Percentiles rank a stretch among this genome's conserved stretches.
Evolutionary conservation across 2,888 invertebrate species (phyloP).

Genomic region (Leptinotarsa peninsularis): DNA sequence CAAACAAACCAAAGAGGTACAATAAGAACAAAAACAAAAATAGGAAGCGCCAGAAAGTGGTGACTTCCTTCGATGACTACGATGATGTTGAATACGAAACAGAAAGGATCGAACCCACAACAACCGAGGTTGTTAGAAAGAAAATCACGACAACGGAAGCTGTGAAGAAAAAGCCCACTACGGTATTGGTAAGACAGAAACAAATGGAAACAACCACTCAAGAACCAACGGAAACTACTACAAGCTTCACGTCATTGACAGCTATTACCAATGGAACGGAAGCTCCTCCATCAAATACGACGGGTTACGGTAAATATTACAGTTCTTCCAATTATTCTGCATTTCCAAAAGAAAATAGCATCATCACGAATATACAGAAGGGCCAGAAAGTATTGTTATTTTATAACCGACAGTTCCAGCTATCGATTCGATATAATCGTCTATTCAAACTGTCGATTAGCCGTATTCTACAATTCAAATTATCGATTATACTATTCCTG

Average conservation of each 20-base stretch:
- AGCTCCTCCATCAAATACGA: conserved; percentile 32
- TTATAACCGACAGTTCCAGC: no score
- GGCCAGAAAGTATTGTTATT: no score
- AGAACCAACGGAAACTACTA: conserved; percentile 41
- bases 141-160: conserved; percentile 28
- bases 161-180: conserved; percentile 28
- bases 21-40: conserved; percentile 42
- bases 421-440: no score
- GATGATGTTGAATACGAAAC: conserved; percentile 43
- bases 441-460: no score
- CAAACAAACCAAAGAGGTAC: conserved; percentile 39
- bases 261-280: conserved; percentile 57
- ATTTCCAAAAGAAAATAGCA: not conserved
- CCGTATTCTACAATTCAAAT: no score
- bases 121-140: conserved; percentile 40
- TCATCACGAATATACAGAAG: no score
- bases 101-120: conserved; percentile 40
- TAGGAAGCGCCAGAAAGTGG: conserved; percentile 37
- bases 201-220: conserved; percentile 43
- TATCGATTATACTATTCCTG: no score
- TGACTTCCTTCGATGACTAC: conserved; percentile 38
- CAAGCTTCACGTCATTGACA: conserved; percentile 54
- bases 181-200: conserved; percentile 35
- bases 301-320: conserved; percentile 49
- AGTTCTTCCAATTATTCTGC: not conserved